Base-by-base conservation (phyloP, 2,797 vertebrate species). In the Dipus sagitta region DNA sequence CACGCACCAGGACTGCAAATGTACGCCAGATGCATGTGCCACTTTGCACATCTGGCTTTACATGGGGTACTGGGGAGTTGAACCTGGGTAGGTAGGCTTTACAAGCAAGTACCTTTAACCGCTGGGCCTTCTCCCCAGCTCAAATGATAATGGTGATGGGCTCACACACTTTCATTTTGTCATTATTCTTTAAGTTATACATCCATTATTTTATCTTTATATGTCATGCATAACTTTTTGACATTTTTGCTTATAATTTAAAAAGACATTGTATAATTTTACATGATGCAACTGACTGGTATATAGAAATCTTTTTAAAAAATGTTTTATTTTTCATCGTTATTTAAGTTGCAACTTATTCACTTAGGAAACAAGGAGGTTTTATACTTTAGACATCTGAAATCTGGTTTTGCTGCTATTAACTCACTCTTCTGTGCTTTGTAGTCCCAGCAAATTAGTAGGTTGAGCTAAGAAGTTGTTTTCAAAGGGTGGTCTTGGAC, bases 241-340 rank as follows among this genome's bases (percentile, higher is more conserved):
- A 58, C 82, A 77, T 83, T 94, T 94, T 85, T 90, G 24, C 18
- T 71, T 94, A 18, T 52, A 84, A 90, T 82, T 88, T 68, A 75
- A 81, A 81, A 28, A 76, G 76, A 84, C 24, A 23, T 86, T 87
- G 47, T 92, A 84, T 52, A 95, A 83, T 64, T 67, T 80, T 64
- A 58, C 47, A 47, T 81, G 15, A 71, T 87, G 11, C 15, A 89
- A 23, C 28, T 64, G 24, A 70, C 67, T 91, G 47, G 28, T 87
- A 20, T 21, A 76, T 60, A 75, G 87, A 47, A 79, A 17, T 86
- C 60, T 79, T 92, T 64, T 92, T 82, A 92, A 88, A 74, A 71
- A 10, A 30, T 24, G 7, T 77, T 89, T 54, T 60, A 28, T 21
- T 74, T 74, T 92, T 80, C 21, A 24, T 58, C 28, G 86, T 91